A percentile compares a stretch with the other conserved stretches of the same genome.
phyloP scores from a whole-genome alignment of 2,113 vertebrate species.

The pig (Sus scrofa) region T2T-Sscrofa CM000813.6:50328001-50328500 shows the following conservation, averaged over 20 bases:
- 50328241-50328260: fast-evolving
- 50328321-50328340: too few relatives aligned
- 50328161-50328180: fast-evolving
- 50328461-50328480: fast-evolving
- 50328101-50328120: not conserved
- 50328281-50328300: not conserved
- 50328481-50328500: not conserved
- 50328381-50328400: not conserved
- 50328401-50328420: not conserved
- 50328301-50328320: not conserved
- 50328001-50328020: not conserved
- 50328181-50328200: not conserved
- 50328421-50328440: not conserved
- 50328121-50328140: not conserved
- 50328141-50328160: not conserved
- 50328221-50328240: too few relatives aligned
- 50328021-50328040: not conserved
- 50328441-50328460: fast-evolving
- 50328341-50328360: not conserved
- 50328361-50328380: not conserved
- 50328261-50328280: not conserved
- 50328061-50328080: not conserved
- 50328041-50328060: not conserved
- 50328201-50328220: not conserved
- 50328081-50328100: not conserved